Evolutionary conservation across 2,797 vertebrate species (phyloP).

Genomic region (Percopsis omiscomaycus): DNA sequence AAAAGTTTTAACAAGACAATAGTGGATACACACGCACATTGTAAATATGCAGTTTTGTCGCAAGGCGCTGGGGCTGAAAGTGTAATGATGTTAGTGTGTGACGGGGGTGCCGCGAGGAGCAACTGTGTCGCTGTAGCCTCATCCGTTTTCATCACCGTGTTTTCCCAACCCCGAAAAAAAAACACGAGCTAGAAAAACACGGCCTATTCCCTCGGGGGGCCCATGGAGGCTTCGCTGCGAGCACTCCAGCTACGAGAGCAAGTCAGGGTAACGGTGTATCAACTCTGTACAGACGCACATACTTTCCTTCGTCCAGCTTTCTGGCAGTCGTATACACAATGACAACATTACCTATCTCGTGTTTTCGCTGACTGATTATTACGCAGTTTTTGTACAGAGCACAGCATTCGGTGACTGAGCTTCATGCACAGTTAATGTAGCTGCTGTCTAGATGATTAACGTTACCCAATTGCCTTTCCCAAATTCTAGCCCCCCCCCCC

Average conservation of each 20-base stretch:
- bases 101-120: constrained; percentile 46
- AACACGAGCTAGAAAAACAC: constrained; percentile 53
- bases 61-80: constrained; percentile 61
- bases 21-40: constrained; percentile 40
- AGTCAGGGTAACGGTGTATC: constrained; percentile 51
- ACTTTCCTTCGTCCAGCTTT: not conserved
- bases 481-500: constrained; percentile 66
- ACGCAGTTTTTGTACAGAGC: constrained; percentile 55
- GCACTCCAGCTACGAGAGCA: constrained; percentile 60
- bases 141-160: constrained; percentile 67
- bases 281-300: constrained; percentile 37
- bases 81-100: constrained; percentile 66
- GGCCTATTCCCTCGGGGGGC: constrained; percentile 51
- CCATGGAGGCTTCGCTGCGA: constrained; percentile 37
- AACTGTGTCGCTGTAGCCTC: constrained; percentile 50
- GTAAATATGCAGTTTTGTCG: constrained; percentile 69
- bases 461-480: constrained; percentile 68
- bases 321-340: too few species aligned
- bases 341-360: too few species aligned
- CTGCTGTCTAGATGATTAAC: constrained; percentile 81
- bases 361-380: constrained; percentile 10
- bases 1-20: constrained; percentile 65
- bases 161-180: constrained; percentile 56
- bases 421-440: constrained; percentile 80
- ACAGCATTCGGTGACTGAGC: constrained; percentile 65